Base-by-base conservation (phyloP, 2,888 invertebrate species). In the Lepidocyrtinus sp. region DNA sequence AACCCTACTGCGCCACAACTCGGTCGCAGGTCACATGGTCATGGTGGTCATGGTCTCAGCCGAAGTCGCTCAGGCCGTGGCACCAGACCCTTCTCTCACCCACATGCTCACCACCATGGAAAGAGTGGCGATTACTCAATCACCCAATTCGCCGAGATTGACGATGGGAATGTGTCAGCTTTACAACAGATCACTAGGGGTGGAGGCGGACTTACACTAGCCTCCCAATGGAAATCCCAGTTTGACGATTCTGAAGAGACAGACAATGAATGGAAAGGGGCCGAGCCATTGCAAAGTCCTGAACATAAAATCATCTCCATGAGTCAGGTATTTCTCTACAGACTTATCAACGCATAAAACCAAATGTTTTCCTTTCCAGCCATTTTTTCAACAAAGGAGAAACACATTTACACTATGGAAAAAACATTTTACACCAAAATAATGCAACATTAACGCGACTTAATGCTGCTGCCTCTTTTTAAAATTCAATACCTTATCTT, bases 181-280 rank as follows among this genome's bases (percentile, higher is more conserved):
- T 88, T 94, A 84, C 96, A 96, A 88, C 96, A 96, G 91, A 94
- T 96, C 69, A 96, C 96, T 0, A 95, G 96, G 17, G 96, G 96
- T 0, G 96, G 96, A 0, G 87, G 86, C 15, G 89, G 89, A 7
- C 89, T 97, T 9, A 98, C 98, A 0, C 90, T 98, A 17, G 97
- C 96, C 0, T 97, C 97, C 19, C 95, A 95, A 87, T 97, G 97
- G 96, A 97, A 97, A 88, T 96, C 96, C 0, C 97, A 97, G 88
- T 97, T 97, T 88, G 84, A 97, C 87, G 97, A 97, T 88, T 96
- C 96, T 0, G 97, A 97, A 86, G 96, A 96, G 65, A 96, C 96
- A 0, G 96, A 97, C 88, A 96, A 96, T 89, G 96, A 96, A 88
- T 96, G 96, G 95, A 96, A 95, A 87, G 95, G 94, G 84, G 84